Evolutionary conservation across 2,113 vertebrate genomes (phyloP), one percentile per base, ranked within the genome.

Genomic region (Corythornis madagascariensis): DNA sequence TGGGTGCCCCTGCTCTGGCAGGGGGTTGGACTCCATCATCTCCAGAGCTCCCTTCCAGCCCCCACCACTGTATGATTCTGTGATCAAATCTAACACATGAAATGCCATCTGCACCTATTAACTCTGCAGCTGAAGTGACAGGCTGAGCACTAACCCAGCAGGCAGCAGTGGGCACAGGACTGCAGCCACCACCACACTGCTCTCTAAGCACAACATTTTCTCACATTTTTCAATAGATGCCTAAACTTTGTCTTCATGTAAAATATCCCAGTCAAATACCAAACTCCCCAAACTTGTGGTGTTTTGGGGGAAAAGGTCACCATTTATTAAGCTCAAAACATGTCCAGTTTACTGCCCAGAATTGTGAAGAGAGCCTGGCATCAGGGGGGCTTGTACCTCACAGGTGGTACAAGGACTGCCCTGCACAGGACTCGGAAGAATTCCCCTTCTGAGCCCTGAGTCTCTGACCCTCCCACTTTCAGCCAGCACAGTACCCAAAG

Each of bases 351-450:
- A 63, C 21, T 35, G 42, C 29, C 45, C 1, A 74, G 47, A 8
- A 33, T 14, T 61, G 17, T 26, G 45, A 38, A 43, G 59, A 45
- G 40, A 76, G 24, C 47, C 10, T 28, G 40, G 5, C 56, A 83
- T 57, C 35, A 63, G 33, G 29, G 29, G 42, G 64, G 33, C 22
- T 28, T 91, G 43, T 42, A 66, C 75, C 78, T 87, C 61, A 8
- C 22, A 29, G 31, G 19, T 47, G 65, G 56, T 28, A 55, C 17
- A 70, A 22, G 12, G 21, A 61, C 7, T 31, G 16, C 33, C 6
- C 25, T 25, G 14, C 7, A 8, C 29, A 85, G 22, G 42, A 55
- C 7, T 64, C 0, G 0, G 3, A 57, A 55, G 17, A 13, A 12
- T 64, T 31, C 25, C 12, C 18, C 31, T 88, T 28, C 52, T 55